Evolutionary conservation across 2,113 vertebrate species (phyloP).

Genomic region (Lates calcarifer): DNA sequence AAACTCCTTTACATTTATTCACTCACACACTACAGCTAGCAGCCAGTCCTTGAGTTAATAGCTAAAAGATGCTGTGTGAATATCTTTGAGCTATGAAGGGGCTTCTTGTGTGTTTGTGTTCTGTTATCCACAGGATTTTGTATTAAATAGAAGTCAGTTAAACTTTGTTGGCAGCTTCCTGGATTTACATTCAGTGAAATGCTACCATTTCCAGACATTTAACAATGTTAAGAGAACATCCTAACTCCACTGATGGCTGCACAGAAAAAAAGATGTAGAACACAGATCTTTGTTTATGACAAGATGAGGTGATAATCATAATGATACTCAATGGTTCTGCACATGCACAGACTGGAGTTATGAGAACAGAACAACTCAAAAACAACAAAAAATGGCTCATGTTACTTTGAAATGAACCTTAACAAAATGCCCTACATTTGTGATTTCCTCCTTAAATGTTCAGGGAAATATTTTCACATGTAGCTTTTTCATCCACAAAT

Average conservation of each 20-base stretch:
- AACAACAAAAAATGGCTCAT: conserved; percentile 52
- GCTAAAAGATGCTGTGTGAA: conserved; percentile 30
- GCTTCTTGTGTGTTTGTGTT: conserved; percentile 53
- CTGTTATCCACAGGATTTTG: conserved; percentile 17
- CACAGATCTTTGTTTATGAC: conserved; percentile 68
- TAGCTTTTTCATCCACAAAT: not conserved
- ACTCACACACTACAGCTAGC: conserved; percentile 42
- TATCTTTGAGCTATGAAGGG: conserved; percentile 39
- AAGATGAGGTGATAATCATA: conserved; percentile 69
- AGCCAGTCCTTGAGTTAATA: conserved; percentile 24
- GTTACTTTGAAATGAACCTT: conserved; percentile 53
- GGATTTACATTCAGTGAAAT: conserved; percentile 49
- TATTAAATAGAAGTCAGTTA: conserved; percentile 8
- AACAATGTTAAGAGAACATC: conserved; percentile 42
- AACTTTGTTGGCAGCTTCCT: conserved; percentile 48
- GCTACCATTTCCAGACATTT: conserved; percentile 53
- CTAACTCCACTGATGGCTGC: conserved; percentile 61
- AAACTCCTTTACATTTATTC: conserved; percentile 43
- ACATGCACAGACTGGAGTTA: conserved; percentile 73
- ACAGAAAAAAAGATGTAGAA: conserved; percentile 60
- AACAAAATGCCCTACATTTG: conserved; percentile 1
- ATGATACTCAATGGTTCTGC: conserved; percentile 69
- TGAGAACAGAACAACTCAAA: conserved; percentile 61
- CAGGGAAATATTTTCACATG: not conserved
- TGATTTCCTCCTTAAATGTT: not conserved